These are phyloP conservation scores for Valencia hispanica DNA, from an alignment of 2,797 vertebrate species.

Conservation along the genomic window DNA sequence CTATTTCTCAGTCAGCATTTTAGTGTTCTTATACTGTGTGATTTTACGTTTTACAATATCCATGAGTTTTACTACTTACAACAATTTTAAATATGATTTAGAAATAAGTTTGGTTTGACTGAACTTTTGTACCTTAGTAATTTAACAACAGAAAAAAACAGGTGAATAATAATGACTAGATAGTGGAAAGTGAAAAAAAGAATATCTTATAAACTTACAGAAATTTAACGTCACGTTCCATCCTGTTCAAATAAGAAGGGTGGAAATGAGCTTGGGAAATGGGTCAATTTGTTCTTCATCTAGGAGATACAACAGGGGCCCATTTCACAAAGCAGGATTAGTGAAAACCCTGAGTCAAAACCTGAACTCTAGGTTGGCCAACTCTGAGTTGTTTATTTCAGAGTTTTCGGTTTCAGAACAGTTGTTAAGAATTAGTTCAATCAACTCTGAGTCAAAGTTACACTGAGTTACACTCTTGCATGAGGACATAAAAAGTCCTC, in stretches of 20 bases:
- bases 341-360: no score
- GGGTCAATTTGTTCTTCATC: conserved; percentile 2
- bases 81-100: not conserved
- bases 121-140: not conserved
- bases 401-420: no score
- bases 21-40: not conserved
- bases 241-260: not conserved
- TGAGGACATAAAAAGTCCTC: no score
- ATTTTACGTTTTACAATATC: not conserved
- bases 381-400: no score
- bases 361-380: no score
- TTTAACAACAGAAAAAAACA: no score
- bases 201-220: not conserved
- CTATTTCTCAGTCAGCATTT: not conserved
- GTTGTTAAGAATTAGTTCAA: no score
- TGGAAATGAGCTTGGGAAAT: not conserved
- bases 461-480: no score
- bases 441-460: no score
- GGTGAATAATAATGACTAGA: not conserved
- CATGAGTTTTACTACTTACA: not conserved
- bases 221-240: not conserved
- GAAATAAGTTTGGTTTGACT: not conserved
- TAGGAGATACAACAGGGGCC: not conserved
- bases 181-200: not conserved
- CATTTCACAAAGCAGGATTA: no score